Conservation (phyloP, 2,113 vertebrate genomes). For the Bubo blakistoni region DNA sequence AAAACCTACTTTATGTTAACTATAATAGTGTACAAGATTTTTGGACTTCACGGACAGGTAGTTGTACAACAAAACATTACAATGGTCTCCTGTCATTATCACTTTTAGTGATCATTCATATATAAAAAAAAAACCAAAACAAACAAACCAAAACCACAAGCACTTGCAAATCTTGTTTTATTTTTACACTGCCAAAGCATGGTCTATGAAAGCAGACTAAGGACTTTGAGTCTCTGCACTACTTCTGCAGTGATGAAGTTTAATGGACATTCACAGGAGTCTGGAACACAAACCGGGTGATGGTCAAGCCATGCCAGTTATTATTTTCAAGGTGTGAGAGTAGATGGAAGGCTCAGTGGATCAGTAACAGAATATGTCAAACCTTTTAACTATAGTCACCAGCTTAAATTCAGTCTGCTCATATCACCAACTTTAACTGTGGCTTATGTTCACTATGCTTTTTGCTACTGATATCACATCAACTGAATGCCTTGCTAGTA, state of each 20-base stretch:
- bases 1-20: not conserved
- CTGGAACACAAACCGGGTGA: fast-evolving
- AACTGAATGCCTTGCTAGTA: not conserved
- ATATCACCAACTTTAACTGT: not conserved
- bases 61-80: not conserved
- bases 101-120: not conserved
- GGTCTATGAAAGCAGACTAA: not conserved
- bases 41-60: not conserved
- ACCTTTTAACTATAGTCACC: conserved; percentile 32
- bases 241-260: not conserved
- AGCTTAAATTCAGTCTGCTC: conserved; percentile 1
- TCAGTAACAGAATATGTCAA: not conserved
- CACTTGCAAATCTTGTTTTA: not conserved
- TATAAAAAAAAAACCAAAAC: not conserved
- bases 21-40: not conserved
- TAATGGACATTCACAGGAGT: not conserved
- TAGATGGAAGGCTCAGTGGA: not conserved
- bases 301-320: not conserved
- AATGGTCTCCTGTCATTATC: not conserved
- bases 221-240: not conserved
- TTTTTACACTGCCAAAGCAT: not conserved
- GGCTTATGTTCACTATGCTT: not conserved
- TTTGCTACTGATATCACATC: not conserved
- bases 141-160: not conserved
- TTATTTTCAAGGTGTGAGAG: not conserved